A percentile compares a stretch with the other conserved stretches of the same genome.
phyloP scores from a whole-genome alignment of 2,888 invertebrate genomes.

The Dermolepida albohirtum region DNA sequence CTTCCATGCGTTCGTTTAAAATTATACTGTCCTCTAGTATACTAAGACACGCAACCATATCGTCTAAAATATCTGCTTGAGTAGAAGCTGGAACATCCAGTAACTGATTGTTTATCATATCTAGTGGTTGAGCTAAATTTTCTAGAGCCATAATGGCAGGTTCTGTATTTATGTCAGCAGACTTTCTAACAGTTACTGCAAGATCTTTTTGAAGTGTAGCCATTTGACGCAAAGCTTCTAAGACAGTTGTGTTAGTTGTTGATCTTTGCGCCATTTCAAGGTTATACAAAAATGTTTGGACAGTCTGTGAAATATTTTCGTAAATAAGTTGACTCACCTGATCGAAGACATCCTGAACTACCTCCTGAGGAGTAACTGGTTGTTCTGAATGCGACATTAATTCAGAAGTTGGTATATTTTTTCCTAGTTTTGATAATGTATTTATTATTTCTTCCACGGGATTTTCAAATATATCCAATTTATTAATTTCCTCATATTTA shows the following conservation, averaged over 20 bases:
- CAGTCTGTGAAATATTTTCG: constrained; percentile 59
- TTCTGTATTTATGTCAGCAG: constrained; percentile 57
- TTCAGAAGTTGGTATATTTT: constrained; percentile 49
- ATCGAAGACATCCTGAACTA: constrained; percentile 62
- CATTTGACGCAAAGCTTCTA: constrained; percentile 60
- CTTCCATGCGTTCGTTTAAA: constrained; percentile 54
- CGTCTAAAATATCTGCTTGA: constrained; percentile 56
- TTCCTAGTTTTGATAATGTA: constrained; percentile 58
- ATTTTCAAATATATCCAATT: constrained; percentile 55
- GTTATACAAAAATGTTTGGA: constrained; percentile 60
- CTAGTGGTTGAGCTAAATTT: constrained; percentile 67
- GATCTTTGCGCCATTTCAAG: constrained; percentile 59
- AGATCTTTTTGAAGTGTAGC: constrained; percentile 62
- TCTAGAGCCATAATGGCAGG: constrained; percentile 64
- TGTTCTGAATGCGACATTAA: constrained; percentile 48
- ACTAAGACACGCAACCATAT: constrained; percentile 58
- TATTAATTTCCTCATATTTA: constrained; percentile 50
- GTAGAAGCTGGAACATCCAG: constrained; percentile 55
- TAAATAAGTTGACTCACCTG: constrained; percentile 62
- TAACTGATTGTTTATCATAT: constrained; percentile 61
- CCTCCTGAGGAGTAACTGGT: constrained; percentile 50
- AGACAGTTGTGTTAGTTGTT: constrained; percentile 55
- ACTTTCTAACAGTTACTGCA: constrained; percentile 55
- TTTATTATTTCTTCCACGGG: constrained; percentile 59
- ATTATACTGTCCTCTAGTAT: constrained; percentile 60